A percentile compares a stretch with the other conserved stretches of the same genome.
phyloP scores from a whole-genome alignment of 1,140 invertebrate genomes.

The Potamilus streckersoni region DNA sequence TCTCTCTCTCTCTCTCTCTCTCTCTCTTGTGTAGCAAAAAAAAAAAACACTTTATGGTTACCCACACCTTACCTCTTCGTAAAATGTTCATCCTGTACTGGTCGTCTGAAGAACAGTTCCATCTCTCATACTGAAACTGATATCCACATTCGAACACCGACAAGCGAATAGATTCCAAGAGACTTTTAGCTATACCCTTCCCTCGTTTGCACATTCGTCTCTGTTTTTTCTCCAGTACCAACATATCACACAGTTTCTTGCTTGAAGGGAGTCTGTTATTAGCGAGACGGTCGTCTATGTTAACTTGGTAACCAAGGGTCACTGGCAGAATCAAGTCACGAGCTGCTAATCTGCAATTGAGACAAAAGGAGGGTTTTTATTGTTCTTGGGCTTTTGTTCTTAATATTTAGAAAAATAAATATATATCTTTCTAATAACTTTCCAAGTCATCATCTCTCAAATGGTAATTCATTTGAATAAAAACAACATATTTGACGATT shows the following conservation, averaged over 20 bases:
- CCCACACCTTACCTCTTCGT: constrained; percentile 42
- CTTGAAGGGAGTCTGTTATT: constrained; percentile 12
- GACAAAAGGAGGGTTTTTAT: too few relatives aligned
- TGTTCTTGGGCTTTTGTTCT: too few relatives aligned
- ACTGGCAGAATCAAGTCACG: constrained; percentile 20
- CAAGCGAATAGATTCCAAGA: constrained; percentile 45
- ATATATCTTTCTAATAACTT: too few relatives aligned
- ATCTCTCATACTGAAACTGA: constrained; percentile 62
- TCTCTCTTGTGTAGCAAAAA: neutral
- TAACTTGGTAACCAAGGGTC: constrained; percentile 13
- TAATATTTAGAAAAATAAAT: too few relatives aligned
- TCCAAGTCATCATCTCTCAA: too few relatives aligned
- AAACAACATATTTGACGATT: too few relatives aligned
- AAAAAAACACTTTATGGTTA: neutral
- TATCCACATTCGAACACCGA: constrained; percentile 61
- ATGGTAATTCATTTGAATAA: too few relatives aligned
- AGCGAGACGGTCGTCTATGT: constrained; percentile 1
- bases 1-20: constrained; percentile 3
- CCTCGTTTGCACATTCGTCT: constrained; percentile 46
- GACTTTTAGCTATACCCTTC: constrained; percentile 44
- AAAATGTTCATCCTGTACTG: constrained; percentile 50
- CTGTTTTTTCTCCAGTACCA: constrained; percentile 48
- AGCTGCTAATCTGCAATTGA: constrained; percentile 18
- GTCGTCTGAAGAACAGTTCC: constrained; percentile 64
- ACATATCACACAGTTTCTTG: constrained; percentile 46